Conservation (phyloP, 1,140 invertebrate genomes). For the Drosophila nebulosa region DNA sequence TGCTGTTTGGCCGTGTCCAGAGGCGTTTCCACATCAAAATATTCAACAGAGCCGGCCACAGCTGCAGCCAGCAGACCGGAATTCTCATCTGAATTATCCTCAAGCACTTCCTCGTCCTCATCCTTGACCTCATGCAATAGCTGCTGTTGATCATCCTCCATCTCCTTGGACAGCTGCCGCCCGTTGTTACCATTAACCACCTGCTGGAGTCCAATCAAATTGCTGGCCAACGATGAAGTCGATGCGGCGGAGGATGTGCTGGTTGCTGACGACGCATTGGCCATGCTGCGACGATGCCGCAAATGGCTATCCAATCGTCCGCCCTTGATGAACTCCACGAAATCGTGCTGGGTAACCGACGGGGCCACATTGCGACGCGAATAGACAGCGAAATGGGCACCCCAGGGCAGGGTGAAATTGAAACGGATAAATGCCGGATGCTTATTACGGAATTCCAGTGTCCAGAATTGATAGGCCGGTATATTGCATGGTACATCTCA, state of each 20-base stretch:
- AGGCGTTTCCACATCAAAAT: constrained; percentile 61
- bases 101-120: constrained; percentile 24
- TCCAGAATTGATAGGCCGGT: constrained; percentile 95
- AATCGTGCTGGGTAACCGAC: constrained; percentile 97
- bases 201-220: neutral
- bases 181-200: constrained; percentile 8
- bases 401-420: constrained; percentile 94
- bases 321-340: constrained; percentile 94
- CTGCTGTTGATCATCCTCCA: neutral
- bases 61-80: neutral
- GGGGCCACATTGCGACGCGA: constrained; percentile 94
- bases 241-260: neutral
- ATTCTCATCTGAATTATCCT: constrained; percentile 1
- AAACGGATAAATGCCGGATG: constrained; percentile 93
- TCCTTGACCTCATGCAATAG: constrained; percentile 18
- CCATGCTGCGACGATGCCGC: constrained; percentile 54
- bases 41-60: constrained; percentile 31
- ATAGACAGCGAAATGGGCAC: constrained; percentile 96
- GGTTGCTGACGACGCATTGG: constrained; percentile 16
- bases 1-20: constrained; percentile 56
- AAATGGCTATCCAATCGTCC: constrained; percentile 89
- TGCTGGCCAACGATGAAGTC: neutral
- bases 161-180: neutral
- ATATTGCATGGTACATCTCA: constrained; percentile 90
- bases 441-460: constrained; percentile 93